These are phyloP conservation scores for Chrosomus eos DNA, from an alignment of 2,797 vertebrate species.

Conservation along the genomic window DNA sequence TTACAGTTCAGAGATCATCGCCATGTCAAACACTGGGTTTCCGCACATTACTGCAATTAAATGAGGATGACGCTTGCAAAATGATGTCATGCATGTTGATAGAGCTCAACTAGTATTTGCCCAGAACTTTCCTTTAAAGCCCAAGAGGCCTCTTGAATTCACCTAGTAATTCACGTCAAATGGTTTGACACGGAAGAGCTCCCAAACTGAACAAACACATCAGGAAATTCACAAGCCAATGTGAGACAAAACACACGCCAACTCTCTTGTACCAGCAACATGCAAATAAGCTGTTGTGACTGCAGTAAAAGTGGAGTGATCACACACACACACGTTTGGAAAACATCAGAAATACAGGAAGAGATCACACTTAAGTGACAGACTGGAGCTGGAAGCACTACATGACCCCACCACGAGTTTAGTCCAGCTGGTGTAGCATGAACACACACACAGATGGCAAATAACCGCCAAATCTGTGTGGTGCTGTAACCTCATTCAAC, in stretches of 20 bases:
- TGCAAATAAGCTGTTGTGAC: constrained; percentile 27
- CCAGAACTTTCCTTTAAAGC: constrained; percentile 7
- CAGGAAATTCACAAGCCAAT: constrained; percentile 2
- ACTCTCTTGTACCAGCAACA: constrained; percentile 23
- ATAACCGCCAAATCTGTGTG: constrained; percentile 27
- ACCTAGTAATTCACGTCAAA: not conserved
- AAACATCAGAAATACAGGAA: constrained; percentile 12
- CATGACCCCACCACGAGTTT: constrained; percentile 34
- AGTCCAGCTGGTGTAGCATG: constrained; percentile 54
- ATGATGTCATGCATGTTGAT: not conserved
- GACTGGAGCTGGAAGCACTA: constrained; percentile 31
- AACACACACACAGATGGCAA: constrained; percentile 41
- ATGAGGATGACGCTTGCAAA: not conserved
- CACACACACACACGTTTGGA: not conserved
- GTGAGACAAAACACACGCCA: not conserved
- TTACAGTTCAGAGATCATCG: not conserved
- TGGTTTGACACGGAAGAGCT: not conserved
- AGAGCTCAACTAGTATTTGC: constrained; percentile 2
- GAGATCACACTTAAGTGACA: constrained; percentile 20
- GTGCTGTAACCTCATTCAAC: not conserved
- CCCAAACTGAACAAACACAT: not conserved
- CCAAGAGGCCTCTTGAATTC: not conserved
- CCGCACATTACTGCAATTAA: not conserved
- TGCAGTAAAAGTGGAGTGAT: constrained; percentile 6
- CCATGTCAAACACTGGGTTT: not conserved